These are phyloP conservation scores for Parnassius orleans DNA, from an alignment of 2,888 invertebrate genomes.

Conservation along the genomic window DNA sequence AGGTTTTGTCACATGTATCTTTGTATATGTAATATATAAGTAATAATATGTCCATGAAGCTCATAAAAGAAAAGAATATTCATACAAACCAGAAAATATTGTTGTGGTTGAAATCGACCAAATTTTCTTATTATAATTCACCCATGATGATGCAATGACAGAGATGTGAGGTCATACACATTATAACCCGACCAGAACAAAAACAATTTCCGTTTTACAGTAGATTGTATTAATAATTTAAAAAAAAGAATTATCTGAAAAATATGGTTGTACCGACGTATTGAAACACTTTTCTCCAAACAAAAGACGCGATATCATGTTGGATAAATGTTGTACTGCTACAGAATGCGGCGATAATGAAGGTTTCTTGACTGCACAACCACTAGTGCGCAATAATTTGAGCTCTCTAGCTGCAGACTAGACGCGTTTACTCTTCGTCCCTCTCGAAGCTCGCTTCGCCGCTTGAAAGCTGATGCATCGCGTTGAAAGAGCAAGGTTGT, in stretches of 20 bases:
- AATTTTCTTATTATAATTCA: too few relatives aligned
- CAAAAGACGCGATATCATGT: not conserved
- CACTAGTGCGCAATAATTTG: constrained; percentile 47
- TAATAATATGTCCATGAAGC: too few relatives aligned
- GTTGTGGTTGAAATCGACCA: too few relatives aligned
- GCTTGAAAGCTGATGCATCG: constrained; percentile 9
- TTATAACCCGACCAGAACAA: too few relatives aligned
- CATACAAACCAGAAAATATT: too few relatives aligned
- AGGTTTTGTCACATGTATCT: too few relatives aligned
- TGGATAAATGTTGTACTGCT: constrained; percentile 9
- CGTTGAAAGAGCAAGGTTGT: too few relatives aligned
- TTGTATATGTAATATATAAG: too few relatives aligned
- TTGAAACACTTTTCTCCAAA: not conserved
- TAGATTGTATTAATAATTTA: not conserved
- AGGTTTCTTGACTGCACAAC: constrained; percentile 47
- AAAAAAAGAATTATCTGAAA: not conserved
- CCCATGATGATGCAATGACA: too few relatives aligned
- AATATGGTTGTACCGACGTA: not conserved
- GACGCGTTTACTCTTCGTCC: constrained; percentile 46
- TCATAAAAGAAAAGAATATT: too few relatives aligned
- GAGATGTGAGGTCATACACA: too few relatives aligned
- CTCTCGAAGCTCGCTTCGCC: constrained; percentile 34
- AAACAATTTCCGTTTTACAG: too few relatives aligned
- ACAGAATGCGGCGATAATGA: constrained; percentile 49
- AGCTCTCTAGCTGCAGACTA: constrained; percentile 40